Conservation (phyloP, 2,888 invertebrate genomes). For the Drosophila kanekoi region DNA sequence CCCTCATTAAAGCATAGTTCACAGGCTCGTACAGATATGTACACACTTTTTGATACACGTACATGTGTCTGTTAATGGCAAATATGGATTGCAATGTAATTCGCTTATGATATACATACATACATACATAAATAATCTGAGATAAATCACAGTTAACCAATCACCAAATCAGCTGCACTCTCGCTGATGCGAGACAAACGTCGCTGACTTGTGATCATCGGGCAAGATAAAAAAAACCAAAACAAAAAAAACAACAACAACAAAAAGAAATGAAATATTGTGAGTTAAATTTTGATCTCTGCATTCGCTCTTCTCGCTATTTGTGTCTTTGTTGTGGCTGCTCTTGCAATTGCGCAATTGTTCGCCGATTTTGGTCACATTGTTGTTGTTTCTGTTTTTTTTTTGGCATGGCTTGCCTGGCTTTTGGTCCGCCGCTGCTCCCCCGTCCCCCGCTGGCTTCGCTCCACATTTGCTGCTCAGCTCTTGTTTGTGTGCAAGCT, state of each 20-base stretch:
- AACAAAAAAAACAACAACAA: too few relatives aligned
- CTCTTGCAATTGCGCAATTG: conserved; percentile 79
- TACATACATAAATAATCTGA: neutral
- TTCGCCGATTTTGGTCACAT: conserved; percentile 59
- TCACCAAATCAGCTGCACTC: conserved; percentile 24
- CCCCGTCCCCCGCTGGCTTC: conserved; percentile 7
- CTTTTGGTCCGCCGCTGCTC: too few relatives aligned
- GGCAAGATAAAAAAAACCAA: neutral
- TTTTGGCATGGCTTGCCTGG: conserved; percentile 51
- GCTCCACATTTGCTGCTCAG: conserved; percentile 26
- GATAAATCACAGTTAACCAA: conserved; percentile 35
- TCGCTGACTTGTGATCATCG: conserved; percentile 14
- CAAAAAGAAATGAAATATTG: conserved; percentile 32
- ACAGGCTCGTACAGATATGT: too few relatives aligned
- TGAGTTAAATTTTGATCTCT: conserved; percentile 33
- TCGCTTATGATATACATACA: neutral
- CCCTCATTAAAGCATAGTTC: too few relatives aligned
- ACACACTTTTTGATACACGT: too few relatives aligned
- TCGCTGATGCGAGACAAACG: conserved; percentile 32
- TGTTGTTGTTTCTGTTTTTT: conserved; percentile 46
- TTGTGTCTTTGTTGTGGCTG: conserved; percentile 46
- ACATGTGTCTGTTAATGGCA: too few relatives aligned
- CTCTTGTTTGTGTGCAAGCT: conserved; percentile 35
- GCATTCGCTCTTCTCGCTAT: conserved; percentile 44
- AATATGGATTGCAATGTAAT: too few relatives aligned